phyloP scores from a whole-genome alignment of 2,888 invertebrate species.

The Polymixis flavicincta region DNA sequence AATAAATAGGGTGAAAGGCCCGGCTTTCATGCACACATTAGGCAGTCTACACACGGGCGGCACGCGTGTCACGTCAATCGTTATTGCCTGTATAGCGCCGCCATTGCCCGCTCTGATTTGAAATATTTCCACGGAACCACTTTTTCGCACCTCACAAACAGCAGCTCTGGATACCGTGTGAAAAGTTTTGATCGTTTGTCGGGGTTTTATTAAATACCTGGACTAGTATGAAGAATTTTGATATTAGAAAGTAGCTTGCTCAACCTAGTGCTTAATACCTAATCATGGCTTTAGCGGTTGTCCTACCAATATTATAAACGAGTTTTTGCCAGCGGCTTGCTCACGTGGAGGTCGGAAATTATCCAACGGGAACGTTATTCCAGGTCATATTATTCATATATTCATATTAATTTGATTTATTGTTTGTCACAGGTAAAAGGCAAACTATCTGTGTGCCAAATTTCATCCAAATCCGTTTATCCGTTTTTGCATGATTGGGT shows the following conservation, averaged over 20 bases:
- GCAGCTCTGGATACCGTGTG: slow-evolving; percentile 68
- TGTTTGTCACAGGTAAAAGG: no score
- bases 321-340: no score
- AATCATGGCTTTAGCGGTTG: not conserved
- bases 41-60: slow-evolving; percentile 83
- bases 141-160: slow-evolving; percentile 87
- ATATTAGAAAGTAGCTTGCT: not conserved
- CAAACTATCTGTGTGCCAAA: no score
- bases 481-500: no score
- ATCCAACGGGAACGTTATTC: no score
- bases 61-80: slow-evolving; percentile 88
- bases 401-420: no score
- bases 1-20: slow-evolving; percentile 85
- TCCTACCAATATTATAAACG: no score
- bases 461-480: no score
- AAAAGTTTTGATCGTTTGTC: slow-evolving; percentile 76
- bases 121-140: slow-evolving; percentile 90
- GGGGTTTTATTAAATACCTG: slow-evolving; percentile 35
- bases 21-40: slow-evolving; percentile 84
- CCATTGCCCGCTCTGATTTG: slow-evolving; percentile 87
- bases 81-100: slow-evolving; percentile 85
- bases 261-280: no score
- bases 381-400: no score
- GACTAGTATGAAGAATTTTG: not conserved
- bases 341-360: no score